Evolutionary conservation across 1,140 invertebrate genomes (phyloP).

Genomic region (Bombus confusus): DNA sequence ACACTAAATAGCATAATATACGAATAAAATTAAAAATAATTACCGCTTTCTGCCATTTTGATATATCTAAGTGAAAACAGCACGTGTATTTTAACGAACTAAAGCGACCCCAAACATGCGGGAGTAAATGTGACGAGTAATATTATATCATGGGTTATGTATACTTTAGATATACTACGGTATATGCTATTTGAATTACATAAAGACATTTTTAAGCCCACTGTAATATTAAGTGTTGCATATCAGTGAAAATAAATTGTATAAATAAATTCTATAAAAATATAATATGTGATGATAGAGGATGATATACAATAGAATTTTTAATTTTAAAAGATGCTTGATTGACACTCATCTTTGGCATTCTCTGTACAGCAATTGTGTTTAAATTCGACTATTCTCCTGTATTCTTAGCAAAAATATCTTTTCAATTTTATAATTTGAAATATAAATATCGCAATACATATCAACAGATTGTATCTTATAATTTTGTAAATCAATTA

Average conservation of each 20-base stretch:
- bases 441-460: background rate
- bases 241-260: background rate
- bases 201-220: background rate
- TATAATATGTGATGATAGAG: background rate
- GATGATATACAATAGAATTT: background rate
- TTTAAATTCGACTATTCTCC: constrained; percentile 9
- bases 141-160: background rate
- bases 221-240: too few relatives aligned
- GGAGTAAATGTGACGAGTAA: background rate
- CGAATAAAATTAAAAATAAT: constrained; percentile 52
- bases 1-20: constrained; percentile 18
- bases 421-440: background rate
- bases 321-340: background rate
- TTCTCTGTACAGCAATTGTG: background rate
- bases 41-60: constrained; percentile 78
- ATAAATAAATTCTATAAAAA: background rate
- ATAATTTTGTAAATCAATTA: background rate
- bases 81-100: constrained; percentile 51
- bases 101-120: constrained; percentile 18
- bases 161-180: background rate
- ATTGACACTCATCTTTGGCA: background rate
- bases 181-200: background rate
- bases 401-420: background rate
- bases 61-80: constrained; percentile 39
- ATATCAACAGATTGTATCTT: background rate